A percentile compares a stretch with the other conserved stretches of the same genome.
These are phyloP conservation scores for Lordiphosa mommai DNA, from an alignment of 1,140 invertebrate species.

Conservation along the genomic window DNA sequence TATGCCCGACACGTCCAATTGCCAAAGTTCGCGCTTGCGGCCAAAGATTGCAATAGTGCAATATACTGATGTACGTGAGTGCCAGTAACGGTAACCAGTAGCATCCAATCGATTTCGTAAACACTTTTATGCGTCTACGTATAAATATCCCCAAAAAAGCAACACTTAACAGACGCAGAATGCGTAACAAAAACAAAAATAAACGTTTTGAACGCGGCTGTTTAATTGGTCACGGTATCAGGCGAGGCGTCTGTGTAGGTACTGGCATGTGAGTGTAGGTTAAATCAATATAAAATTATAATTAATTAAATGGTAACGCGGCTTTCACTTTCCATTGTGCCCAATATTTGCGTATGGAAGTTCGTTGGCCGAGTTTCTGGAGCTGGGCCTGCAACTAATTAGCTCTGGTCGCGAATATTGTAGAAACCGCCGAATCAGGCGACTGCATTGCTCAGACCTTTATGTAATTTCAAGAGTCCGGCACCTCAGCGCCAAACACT, in stretches of 20 bases:
- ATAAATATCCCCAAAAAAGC: slow-evolving; percentile 1
- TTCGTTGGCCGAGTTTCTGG: slow-evolving; percentile 1
- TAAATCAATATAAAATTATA: slow-evolving; percentile 12
- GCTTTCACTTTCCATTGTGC: slow-evolving; percentile 11
- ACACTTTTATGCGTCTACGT: slow-evolving; percentile 12
- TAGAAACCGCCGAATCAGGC: neutral
- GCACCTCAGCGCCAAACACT: neutral
- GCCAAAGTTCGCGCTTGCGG: slow-evolving; percentile 8
- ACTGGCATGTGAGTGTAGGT: slow-evolving; percentile 2
- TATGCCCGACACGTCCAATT: slow-evolving; percentile 20
- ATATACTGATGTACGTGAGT: neutral
- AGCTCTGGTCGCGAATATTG: slow-evolving; percentile 1
- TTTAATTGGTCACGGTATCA: slow-evolving; percentile 21
- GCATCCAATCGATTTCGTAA: slow-evolving; percentile 13
- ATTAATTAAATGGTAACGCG: slow-evolving; percentile 12
- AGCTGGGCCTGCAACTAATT: neutral
- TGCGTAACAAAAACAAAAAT: slow-evolving; percentile 17
- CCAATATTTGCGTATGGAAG: slow-evolving; percentile 5
- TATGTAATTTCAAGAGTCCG: slow-evolving; percentile 1
- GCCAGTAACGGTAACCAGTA: neutral
- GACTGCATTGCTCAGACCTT: slow-evolving; percentile 4
- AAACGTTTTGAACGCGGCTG: slow-evolving; percentile 15
- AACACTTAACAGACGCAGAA: slow-evolving; percentile 7
- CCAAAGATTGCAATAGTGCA: slow-evolving; percentile 8
- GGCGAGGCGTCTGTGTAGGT: slow-evolving; percentile 6